A percentile compares a stretch with the other conserved stretches of the same genome.
Conservation (phyloP, 2,888 invertebrate genomes). For the Lasioglossum villosulum region DNA sequence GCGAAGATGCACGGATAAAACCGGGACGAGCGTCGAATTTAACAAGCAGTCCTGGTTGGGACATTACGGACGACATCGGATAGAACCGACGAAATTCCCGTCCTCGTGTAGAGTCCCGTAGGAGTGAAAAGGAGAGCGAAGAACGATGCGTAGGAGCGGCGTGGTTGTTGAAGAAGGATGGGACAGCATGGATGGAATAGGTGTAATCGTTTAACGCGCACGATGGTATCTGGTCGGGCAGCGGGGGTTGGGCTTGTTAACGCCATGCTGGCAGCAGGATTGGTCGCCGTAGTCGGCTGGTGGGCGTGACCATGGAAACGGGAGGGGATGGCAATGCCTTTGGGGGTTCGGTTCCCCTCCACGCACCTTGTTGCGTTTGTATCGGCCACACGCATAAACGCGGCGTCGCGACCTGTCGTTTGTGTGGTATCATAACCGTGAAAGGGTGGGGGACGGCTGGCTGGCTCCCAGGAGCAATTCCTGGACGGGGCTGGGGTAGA, state of each 20-base stretch:
- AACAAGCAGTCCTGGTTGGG: slow-evolving; percentile 33
- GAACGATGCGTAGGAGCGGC: slow-evolving; percentile 45
- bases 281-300: slow-evolving; percentile 68
- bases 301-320: slow-evolving; percentile 71
- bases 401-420: slow-evolving; percentile 8
- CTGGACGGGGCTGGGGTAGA: slow-evolving; percentile 50
- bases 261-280: slow-evolving; percentile 81
- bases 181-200: slow-evolving; percentile 65
- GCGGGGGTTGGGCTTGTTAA: slow-evolving; percentile 60
- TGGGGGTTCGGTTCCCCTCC: slow-evolving; percentile 38
- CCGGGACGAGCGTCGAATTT: slow-evolving; percentile 28
- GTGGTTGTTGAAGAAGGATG: slow-evolving; percentile 42
- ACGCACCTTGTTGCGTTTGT: slow-evolving; percentile 1
- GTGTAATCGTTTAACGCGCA: slow-evolving; percentile 72
- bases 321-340: slow-evolving; percentile 49
- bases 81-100: slow-evolving; percentile 50
- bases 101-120: not conserved
- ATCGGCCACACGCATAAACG: slow-evolving; percentile 16
- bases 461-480: slow-evolving; percentile 19
- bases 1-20: slow-evolving; percentile 34
- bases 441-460: not conserved
- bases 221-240: slow-evolving; percentile 69
- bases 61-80: slow-evolving; percentile 35
- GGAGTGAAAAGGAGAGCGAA: not conserved
- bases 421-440: slow-evolving; percentile 14